phyloP scores from a whole-genome alignment of 1,140 invertebrate species.

The Drosophila carrolli region DNA sequence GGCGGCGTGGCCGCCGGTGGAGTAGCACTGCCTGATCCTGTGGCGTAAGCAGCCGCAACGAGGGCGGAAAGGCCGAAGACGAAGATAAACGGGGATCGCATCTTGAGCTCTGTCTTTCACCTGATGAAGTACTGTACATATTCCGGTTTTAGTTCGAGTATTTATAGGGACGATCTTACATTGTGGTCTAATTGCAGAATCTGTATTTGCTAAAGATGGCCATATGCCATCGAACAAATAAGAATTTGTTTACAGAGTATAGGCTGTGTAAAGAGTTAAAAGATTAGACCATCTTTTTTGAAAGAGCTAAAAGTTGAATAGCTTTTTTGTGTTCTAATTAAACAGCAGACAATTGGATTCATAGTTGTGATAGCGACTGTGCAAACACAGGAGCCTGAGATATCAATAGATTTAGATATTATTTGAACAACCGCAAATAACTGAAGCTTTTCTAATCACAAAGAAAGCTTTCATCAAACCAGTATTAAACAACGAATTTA shows the following conservation, averaged over 20 bases:
- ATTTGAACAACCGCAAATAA: neutral
- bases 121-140: neutral
- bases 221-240: neutral
- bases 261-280: neutral
- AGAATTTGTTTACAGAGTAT: neutral
- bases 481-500: too few relatives aligned
- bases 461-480: too few relatives aligned
- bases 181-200: neutral
- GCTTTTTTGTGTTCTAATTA: neutral
- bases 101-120: neutral
- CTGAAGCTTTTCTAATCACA: too few relatives aligned
- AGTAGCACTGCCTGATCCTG: neutral
- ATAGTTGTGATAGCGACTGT: neutral
- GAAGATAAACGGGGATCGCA: neutral
- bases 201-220: neutral
- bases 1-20: neutral
- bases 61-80: neutral
- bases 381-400: neutral
- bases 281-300: neutral
- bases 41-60: neutral
- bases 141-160: neutral
- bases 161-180: neutral
- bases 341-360: neutral
- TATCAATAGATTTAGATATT: neutral
- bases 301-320: neutral